Conservation (phyloP, 2,888 invertebrate genomes). For the Standfussiana lucernea region DNA sequence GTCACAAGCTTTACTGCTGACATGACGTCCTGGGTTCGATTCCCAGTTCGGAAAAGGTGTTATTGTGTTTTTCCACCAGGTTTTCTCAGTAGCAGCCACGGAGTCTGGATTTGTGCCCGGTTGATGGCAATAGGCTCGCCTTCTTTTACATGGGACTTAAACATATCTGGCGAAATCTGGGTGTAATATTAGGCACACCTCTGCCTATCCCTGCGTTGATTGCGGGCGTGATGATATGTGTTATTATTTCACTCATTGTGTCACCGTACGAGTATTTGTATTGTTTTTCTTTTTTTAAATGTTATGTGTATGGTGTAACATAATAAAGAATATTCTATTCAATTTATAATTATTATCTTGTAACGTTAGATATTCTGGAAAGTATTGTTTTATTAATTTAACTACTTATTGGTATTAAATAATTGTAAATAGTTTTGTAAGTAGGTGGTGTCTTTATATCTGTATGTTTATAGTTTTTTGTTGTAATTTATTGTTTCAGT, state of each 20-base stretch:
- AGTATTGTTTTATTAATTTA: slow-evolving; percentile 47
- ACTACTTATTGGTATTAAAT: slow-evolving; percentile 32
- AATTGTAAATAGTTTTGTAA: slow-evolving; percentile 22
- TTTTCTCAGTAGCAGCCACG: too few species aligned
- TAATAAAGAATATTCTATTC: not conserved
- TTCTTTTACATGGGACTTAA: too few species aligned
- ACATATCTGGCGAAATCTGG: too few species aligned
- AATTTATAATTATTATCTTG: slow-evolving; percentile 22
- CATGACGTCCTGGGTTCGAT: too few species aligned
- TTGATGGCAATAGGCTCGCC: too few species aligned
- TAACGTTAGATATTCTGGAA: slow-evolving; percentile 32
- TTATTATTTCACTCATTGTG: not conserved
- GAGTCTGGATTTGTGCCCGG: too few species aligned
- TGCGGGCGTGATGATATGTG: too few species aligned
- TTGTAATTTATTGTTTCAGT: slow-evolving; percentile 51
- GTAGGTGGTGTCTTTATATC: slow-evolving; percentile 16
- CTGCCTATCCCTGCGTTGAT: too few species aligned
- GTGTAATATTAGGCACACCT: too few species aligned
- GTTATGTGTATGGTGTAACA: not conserved
- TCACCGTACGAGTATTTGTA: not conserved
- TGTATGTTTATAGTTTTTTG: slow-evolving; percentile 21
- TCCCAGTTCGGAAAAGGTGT: too few species aligned
- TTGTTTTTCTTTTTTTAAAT: not conserved
- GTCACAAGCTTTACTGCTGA: too few species aligned
- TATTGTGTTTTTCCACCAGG: too few species aligned